Percentiles rank a stretch among this genome's conserved stretches.
phyloP scores from a whole-genome alignment of 2,888 invertebrate species.

The Eubasilissa splendida region DNA sequence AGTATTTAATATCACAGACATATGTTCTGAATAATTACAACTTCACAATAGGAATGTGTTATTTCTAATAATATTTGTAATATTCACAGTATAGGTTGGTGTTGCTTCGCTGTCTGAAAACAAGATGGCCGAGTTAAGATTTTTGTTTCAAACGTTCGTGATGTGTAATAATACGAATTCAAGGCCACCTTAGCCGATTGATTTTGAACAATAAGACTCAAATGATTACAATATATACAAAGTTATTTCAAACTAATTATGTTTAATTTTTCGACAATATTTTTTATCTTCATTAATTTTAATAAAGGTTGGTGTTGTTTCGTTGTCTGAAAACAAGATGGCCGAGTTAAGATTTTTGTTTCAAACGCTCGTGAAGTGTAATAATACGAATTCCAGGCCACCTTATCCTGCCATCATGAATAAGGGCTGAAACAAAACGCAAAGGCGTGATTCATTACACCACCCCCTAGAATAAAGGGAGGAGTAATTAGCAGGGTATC shows the following conservation, averaged over 20 bases:
- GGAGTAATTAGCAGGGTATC: conserved; percentile 9
- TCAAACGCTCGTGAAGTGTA: conserved; percentile 20
- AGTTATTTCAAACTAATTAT: too few species aligned
- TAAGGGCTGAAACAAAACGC: neutral
- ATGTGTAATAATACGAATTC: conserved; percentile 6
- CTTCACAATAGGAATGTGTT: too few species aligned
- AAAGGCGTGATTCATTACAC: conserved; percentile 12
- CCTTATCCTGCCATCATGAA: conserved; percentile 9
- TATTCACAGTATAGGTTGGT: too few species aligned
- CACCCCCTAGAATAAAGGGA: neutral
- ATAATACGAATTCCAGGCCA: conserved; percentile 7
- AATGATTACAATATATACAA: too few species aligned
- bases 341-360: conserved; percentile 8
- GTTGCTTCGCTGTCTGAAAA: neutral
- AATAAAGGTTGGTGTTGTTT: too few species aligned
- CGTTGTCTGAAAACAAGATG: neutral
- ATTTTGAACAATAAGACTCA: too few species aligned
- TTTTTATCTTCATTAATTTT: too few species aligned
- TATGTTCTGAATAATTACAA: too few species aligned
- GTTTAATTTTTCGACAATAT: too few species aligned
- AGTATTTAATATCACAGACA: too few species aligned
- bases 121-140: neutral
- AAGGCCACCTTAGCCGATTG: too few species aligned
- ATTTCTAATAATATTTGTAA: too few species aligned
- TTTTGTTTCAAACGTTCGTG: conserved; percentile 23